Percentiles rank a stretch among this genome's conserved stretches.
These are phyloP conservation scores for Malthinus flaveolus DNA, from an alignment of 2,888 invertebrate species.

Conservation along the genomic window DNA sequence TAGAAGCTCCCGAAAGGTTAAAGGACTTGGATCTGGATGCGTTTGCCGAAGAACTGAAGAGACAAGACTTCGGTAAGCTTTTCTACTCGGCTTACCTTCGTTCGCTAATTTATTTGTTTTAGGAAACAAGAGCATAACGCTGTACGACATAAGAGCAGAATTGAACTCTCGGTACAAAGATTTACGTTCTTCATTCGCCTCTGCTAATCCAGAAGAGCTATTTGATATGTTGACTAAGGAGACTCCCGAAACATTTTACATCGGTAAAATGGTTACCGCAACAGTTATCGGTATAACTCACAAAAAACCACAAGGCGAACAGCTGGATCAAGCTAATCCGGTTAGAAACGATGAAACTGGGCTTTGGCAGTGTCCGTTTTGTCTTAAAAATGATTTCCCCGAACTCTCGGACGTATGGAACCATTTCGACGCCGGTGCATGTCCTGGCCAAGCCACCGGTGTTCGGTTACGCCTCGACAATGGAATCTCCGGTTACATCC, in stretches of 20 bases:
- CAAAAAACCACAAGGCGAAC: conserved; percentile 88
- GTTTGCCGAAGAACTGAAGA: conserved; percentile 94
- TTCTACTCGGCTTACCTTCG: conserved; percentile 67
- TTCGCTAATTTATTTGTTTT: conserved; percentile 14
- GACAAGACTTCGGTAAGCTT: conserved; percentile 64
- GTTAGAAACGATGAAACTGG: conserved; percentile 93
- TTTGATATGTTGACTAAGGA: conserved; percentile 97
- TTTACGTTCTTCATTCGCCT: conserved; percentile 74
- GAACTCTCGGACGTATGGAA: conserved; percentile 98
- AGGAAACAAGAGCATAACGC: conserved; percentile 86
- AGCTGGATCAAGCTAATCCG: conserved; percentile 94
- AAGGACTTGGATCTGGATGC: conserved; percentile 98
- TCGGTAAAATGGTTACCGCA: conserved; percentile 83
- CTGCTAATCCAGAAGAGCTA: conserved; percentile 82
- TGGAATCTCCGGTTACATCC: conserved; percentile 85
- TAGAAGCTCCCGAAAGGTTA: conserved; percentile 90
- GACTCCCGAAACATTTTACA: conserved; percentile 90
- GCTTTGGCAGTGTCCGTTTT: conserved; percentile 97
- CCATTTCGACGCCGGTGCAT: conserved; percentile 94
- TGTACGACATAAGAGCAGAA: conserved; percentile 97
- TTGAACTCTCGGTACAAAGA: conserved; percentile 93
- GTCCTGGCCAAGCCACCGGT: conserved; percentile 95
- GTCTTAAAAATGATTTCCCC: conserved; percentile 93
- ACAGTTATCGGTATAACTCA: conserved; percentile 80
- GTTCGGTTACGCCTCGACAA: conserved; percentile 90